A percentile compares a stretch with the other conserved stretches of the same genome.
Conservation (phyloP, 1,140 invertebrate species). For the Brachionus rotundiformis region DNA sequence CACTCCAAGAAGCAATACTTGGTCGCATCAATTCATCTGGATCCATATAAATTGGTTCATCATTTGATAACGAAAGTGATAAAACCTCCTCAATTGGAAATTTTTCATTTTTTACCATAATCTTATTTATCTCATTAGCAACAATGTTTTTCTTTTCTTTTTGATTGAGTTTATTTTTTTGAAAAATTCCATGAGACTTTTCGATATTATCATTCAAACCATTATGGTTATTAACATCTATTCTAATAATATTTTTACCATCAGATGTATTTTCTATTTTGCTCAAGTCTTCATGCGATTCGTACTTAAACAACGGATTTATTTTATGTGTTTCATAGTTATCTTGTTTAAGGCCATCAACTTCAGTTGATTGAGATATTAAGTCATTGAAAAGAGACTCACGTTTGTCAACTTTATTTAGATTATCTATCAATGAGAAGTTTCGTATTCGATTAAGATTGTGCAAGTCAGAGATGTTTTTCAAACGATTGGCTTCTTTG, state of each 20-base stretch:
- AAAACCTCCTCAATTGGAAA: background rate
- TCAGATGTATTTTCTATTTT: background rate
- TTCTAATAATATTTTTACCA: conserved; percentile 2
- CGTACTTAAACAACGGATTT: conserved; percentile 30
- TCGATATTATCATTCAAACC: background rate
- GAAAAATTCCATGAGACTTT: background rate
- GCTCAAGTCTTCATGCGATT: background rate
- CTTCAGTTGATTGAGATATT: background rate
- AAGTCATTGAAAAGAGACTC: conserved; percentile 19
- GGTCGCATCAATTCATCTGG: background rate
- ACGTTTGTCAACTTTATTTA: background rate
- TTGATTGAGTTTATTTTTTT: background rate
- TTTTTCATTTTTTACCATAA: background rate
- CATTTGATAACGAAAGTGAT: background rate
- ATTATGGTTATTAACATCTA: background rate
- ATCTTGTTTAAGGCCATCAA: background rate
- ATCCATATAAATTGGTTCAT: conserved; percentile 50
- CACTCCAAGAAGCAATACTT: background rate
- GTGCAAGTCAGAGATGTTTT: background rate
- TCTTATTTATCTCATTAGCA: background rate
- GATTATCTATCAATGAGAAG: background rate
- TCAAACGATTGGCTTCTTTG: background rate
- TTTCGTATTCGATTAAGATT: conserved; percentile 13
- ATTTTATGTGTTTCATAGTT: conserved; percentile 17
- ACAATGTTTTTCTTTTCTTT: background rate